Conservation (phyloP, 2,797 vertebrate species). For the Salmo trutta region DNA sequence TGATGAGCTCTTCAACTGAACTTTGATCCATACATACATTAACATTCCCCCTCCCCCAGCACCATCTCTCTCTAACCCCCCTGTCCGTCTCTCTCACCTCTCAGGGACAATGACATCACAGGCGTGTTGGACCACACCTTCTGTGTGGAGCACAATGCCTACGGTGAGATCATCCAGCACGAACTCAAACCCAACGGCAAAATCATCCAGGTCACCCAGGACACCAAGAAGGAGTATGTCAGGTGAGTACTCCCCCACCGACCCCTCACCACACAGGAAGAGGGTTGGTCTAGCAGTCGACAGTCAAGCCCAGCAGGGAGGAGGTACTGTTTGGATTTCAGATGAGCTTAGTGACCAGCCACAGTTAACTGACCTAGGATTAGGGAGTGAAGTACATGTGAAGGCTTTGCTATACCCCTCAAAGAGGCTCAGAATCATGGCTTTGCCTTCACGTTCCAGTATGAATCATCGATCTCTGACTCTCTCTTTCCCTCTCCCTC, state of each 20-base stretch:
- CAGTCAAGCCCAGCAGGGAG: no score
- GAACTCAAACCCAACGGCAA: constrained; percentile 97
- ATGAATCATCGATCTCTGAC: not conserved
- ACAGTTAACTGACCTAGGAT: not conserved
- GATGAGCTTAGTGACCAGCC: no score
- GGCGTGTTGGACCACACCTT: constrained; percentile 98
- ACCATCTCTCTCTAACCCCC: not conserved
- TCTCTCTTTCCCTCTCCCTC: not conserved
- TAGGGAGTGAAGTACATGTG: not conserved
- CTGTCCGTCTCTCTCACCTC: not conserved
- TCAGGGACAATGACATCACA: constrained; percentile 94
- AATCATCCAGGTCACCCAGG: constrained; percentile 86
- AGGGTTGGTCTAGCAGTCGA: no score
- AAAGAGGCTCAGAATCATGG: not conserved
- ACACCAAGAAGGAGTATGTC: constrained; percentile 88
- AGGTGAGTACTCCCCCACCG: not conserved
- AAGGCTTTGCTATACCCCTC: not conserved
- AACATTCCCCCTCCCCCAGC: not conserved
- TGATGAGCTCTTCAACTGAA: not conserved
- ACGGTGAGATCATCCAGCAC: constrained; percentile 96
- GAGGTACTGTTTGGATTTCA: no score
- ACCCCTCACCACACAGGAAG: no score
- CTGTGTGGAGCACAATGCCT: constrained; percentile 96
- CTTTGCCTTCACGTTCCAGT: not conserved
- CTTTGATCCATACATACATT: not conserved